Base-by-base conservation (phyloP, 2,113 vertebrate species). In the Harpagus bidentatus region DNA sequence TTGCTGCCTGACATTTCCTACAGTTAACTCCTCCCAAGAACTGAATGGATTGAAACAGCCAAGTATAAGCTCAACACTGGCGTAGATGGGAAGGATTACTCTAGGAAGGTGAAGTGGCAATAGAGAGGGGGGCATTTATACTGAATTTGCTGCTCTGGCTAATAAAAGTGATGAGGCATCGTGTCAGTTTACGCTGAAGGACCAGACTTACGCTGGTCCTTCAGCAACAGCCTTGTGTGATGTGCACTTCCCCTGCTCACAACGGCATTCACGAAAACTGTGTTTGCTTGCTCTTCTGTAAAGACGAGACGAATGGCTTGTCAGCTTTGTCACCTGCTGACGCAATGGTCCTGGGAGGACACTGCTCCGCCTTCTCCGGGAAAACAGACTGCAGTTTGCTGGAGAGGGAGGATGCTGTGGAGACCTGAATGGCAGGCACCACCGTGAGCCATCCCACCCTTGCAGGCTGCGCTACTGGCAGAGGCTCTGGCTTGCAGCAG, bases 391-490 rank as follows among this genome's bases (percentile, higher is more conserved):
- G 74, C 25, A 62, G 8, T 23, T 25, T 59, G 26, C 82, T 82
- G 70, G 21, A 55, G 63, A 67, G 5, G 32, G 29, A 32, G 53
- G 58, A 31, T 82, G 63, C 26, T 72, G 22, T 31, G 31, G 42
- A 56, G 14, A 50, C n/a, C n/a, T 48, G 31, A 42, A 36, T 4
- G 13, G 28, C 38, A 61, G 29, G 18, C 11, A 29, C 11, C 48
- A 22, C 56, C 1, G 0, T 6, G 58, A 90, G 6, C 59, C 38
- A 25, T 20, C 34, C 34, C 53, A 23, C 11, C 16, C 8, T 38
- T 17, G 8, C 0, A 2, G 52, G 14, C 42, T 36, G n/a, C 1
- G 1, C 48, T 52, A 2, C 11, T 1, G 1, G 29, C 67, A 86
- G 42, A 38, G 25, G 6, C 9, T 22, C 36, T 16, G n/a, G 7